These are phyloP conservation scores for Neodiprion lecontei DNA, from an alignment of 1,140 invertebrate genomes.

Conservation along the genomic window DNA sequence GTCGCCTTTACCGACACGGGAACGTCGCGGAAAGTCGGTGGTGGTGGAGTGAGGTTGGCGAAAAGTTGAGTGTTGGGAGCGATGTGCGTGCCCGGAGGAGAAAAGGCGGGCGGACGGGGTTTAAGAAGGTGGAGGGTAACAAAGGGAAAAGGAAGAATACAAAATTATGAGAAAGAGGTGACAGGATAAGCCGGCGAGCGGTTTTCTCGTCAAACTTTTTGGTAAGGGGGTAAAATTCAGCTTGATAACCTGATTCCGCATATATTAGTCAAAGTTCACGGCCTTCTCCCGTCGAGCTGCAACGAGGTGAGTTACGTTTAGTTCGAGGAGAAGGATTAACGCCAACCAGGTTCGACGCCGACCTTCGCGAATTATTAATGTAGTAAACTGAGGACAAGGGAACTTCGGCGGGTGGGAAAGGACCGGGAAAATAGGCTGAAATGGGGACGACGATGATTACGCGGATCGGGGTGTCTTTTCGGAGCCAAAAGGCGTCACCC, in stretches of 20 bases:
- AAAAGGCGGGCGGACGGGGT: too few relatives aligned
- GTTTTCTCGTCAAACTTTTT: neutral
- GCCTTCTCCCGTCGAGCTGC: neutral
- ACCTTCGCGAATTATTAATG: neutral
- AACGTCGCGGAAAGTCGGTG: too few relatives aligned
- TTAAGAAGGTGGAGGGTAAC: neutral
- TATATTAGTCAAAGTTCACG: neutral
- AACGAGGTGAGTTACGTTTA: neutral
- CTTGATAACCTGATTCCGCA: neutral
- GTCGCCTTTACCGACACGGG: too few relatives aligned
- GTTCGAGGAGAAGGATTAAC: neutral
- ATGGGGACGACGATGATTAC: neutral
- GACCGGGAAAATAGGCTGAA: neutral
- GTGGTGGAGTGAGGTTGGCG: too few relatives aligned
- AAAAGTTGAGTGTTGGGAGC: too few relatives aligned
- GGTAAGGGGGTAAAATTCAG: neutral
- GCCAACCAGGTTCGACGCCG: neutral
- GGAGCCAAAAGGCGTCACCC: neutral
- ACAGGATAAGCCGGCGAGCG: neutral
- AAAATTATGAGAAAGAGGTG: conserved; percentile 2
- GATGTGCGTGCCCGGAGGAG: too few relatives aligned
- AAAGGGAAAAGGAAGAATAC: neutral
- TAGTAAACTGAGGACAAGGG: neutral
- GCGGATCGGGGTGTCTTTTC: neutral
- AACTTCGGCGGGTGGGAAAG: neutral